Base-by-base conservation (phyloP, 2,888 invertebrate species). In the Priapulus caudatus region DNA sequence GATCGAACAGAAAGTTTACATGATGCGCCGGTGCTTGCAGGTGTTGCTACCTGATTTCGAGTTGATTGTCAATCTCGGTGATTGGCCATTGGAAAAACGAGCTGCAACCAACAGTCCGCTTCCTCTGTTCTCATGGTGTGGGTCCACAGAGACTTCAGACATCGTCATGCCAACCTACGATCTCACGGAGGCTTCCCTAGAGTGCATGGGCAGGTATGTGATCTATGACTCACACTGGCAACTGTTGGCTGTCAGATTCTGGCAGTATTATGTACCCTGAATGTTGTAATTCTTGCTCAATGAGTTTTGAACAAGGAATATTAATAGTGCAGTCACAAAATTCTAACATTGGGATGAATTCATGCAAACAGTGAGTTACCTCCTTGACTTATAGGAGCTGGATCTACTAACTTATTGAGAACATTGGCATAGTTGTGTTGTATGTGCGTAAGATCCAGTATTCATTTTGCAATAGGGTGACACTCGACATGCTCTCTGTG, bases 71-170 rank as follows among this genome's bases (percentile, higher is more conserved):
- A 97, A 95, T 73, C 76, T 95, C 15, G 95, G 95, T 16, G 95
- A 97, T 71, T 95, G 93, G 93, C 95, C 95, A 0, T 72, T 95
- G 20, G 68, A 77, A 0, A 51, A 54, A n/a, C 52, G 53, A 45
- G 19, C 23, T 4, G 19, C 20, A 1, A 45, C 48, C 3, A 69
- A 76, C 15, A 75, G 77, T 10, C 77, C 81, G 57, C 54, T 77
- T 3, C 92, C 95, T 1, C 80, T 97, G 56, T 86, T 95, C 67
- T 93, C 93, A 16, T 97, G 95, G 95, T 95, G 95, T 72, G 92
- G 92, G 1, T 92, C 89, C 57, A 77, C 80, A 53, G 81, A 84
- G 54, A 82, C 84, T 3, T 75, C 78, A 62, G 95, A 97, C 70
- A 91, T 95, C 67, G 80, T 91, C 22, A 77, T 95, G 77, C 95